A percentile compares a stretch with the other conserved stretches of the same genome.
These are phyloP conservation scores for Tachystola acroxantha DNA, from an alignment of 2,888 invertebrate species.

Conservation along the genomic window DNA sequence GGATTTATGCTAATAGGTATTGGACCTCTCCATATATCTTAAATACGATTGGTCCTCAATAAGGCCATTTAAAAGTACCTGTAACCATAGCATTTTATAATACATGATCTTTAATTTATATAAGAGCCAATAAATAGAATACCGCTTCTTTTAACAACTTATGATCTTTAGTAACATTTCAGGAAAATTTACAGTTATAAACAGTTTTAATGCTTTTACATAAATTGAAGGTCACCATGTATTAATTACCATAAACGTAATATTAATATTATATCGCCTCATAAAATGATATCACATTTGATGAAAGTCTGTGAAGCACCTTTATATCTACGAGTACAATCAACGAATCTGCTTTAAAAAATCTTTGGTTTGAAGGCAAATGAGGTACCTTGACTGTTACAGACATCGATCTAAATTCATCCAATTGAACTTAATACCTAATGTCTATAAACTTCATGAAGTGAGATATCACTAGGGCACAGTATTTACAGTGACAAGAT, in stretches of 20 bases:
- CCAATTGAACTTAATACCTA: not conserved
- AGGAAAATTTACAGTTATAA: no score
- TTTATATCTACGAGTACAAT: not conserved
- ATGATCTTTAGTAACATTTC: no score
- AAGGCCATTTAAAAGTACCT: slow-evolving; percentile 56
- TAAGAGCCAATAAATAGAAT: no score
- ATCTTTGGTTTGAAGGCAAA: not conserved
- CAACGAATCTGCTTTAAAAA: no score
- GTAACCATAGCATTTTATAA: slow-evolving; percentile 17
- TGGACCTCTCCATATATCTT: slow-evolving; percentile 34
- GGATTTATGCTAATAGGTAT: slow-evolving; percentile 35
- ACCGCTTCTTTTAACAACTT: no score
- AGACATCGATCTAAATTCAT: not conserved
- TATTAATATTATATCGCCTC: no score
- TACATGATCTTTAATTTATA: no score
- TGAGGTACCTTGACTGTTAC: not conserved
- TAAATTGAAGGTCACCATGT: no score
- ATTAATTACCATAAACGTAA: no score
- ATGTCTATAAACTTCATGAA: not conserved
- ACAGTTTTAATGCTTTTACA: no score
- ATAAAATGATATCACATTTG: not conserved
- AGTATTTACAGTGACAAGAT: not conserved
- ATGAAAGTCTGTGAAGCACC: not conserved
- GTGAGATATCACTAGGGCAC: slow-evolving; percentile 1
- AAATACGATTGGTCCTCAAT: slow-evolving; percentile 64